phyloP scores from a whole-genome alignment of 2,888 invertebrate genomes.

The Incurvaria masculella region DNA sequence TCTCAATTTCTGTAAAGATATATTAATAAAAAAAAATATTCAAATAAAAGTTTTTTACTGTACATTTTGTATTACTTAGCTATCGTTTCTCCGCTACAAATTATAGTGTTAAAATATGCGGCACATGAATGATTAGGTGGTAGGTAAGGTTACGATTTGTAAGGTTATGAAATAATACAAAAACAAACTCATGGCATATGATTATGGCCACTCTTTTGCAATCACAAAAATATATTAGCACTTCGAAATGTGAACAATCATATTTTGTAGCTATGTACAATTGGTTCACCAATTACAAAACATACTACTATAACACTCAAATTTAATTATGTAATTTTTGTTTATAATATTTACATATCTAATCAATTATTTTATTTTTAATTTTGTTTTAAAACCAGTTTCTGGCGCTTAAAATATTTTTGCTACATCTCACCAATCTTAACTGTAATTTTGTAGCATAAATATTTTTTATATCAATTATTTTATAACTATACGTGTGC shows the following conservation, averaged over 20 bases:
- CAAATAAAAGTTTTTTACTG: conserved; percentile 33
- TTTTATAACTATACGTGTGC: conserved; percentile 17
- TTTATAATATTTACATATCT: not conserved
- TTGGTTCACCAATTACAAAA: too few relatives aligned
- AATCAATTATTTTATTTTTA: not conserved
- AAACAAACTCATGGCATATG: not conserved
- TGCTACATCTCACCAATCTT: conserved; percentile 6
- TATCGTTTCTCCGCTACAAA: conserved; percentile 50
- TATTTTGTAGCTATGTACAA: too few relatives aligned
- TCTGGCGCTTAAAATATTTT: conserved; percentile 13
- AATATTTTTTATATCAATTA: conserved; percentile 5
- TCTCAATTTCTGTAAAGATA: conserved; percentile 2
- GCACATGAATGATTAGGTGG: conserved; percentile 32
- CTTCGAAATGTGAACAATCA: not conserved
- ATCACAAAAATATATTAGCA: not conserved
- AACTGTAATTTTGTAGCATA: not conserved
- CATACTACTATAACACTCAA: too few relatives aligned
- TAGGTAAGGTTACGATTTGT: conserved; percentile 33
- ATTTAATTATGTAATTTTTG: too few relatives aligned
- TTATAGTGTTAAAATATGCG: conserved; percentile 44
- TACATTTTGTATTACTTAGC: conserved; percentile 34
- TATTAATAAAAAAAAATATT: conserved; percentile 1
- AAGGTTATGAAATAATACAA: conserved; percentile 21
- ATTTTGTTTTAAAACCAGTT: conserved; percentile 18
- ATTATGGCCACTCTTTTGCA: not conserved